These are phyloP conservation scores for Promerops cafer DNA, from an alignment of 2,113 vertebrate genomes.

Conservation along the genomic window DNA sequence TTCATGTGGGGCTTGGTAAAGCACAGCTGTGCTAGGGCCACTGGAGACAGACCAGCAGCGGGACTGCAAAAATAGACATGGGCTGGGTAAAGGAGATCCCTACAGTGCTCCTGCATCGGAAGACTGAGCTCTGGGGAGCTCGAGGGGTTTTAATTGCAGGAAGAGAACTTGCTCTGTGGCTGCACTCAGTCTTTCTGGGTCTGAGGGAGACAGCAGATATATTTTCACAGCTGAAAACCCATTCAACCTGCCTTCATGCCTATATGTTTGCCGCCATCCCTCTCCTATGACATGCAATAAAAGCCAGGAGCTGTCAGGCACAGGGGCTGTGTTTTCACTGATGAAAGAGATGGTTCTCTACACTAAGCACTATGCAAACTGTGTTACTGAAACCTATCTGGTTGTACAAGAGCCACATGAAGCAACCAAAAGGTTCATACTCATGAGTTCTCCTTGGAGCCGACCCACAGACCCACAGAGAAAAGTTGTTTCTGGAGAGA, in stretches of 20 bases:
- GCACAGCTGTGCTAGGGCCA: background rate
- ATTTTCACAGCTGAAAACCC: background rate
- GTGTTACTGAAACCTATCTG: background rate
- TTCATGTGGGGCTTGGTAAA: background rate
- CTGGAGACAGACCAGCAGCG: background rate
- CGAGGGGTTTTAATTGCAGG: rapidly evolving
- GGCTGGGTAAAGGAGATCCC: background rate
- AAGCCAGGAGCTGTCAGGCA: background rate
- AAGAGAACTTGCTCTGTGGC: background rate
- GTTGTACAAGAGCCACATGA: background rate
- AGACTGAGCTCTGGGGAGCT: background rate
- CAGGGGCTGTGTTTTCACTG: background rate
- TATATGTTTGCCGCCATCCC: background rate
- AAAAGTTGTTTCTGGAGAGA: background rate
- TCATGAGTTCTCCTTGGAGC: background rate
- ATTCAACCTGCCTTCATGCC: background rate
- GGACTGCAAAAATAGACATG: background rate
- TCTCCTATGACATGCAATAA: background rate
- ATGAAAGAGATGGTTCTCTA: background rate
- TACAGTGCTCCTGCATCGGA: background rate
- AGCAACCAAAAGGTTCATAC: background rate
- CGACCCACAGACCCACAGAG: background rate
- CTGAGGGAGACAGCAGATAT: background rate
- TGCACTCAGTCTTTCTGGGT: background rate
- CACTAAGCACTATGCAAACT: background rate